Evolutionary conservation across 2,113 vertebrate genomes (phyloP).

Genomic region (Circaetus gallicus): DNA sequence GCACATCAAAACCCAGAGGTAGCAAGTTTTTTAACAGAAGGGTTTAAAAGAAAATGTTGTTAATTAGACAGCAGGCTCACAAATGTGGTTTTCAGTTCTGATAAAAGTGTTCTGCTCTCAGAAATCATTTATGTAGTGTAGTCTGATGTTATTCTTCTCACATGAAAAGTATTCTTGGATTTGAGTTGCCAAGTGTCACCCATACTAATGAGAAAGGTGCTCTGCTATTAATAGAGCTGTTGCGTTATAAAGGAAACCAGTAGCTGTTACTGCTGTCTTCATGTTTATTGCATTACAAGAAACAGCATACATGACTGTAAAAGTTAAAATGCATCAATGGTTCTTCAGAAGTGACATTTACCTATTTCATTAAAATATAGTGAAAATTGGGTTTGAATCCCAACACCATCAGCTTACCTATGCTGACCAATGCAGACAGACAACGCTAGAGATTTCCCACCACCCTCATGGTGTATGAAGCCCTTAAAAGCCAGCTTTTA

Average conservation of each 20-base stretch:
- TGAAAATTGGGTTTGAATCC: not conserved
- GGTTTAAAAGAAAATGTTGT: not conserved
- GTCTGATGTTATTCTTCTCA: not conserved
- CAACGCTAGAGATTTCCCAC: not conserved
- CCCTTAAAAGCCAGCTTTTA: not conserved
- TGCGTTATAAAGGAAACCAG: not conserved
- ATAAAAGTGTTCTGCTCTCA: not conserved
- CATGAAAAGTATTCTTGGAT: not conserved
- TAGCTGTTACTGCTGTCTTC: not conserved
- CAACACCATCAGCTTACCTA: not conserved
- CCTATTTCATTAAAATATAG: not conserved
- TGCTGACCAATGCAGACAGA: not conserved
- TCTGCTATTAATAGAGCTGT: not conserved
- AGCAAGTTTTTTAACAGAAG: not conserved
- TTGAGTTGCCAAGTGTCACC: not conserved
- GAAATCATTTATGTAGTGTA: not conserved
- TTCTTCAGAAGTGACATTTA: not conserved
- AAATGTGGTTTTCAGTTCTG: not conserved
- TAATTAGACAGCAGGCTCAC: conserved; percentile 2
- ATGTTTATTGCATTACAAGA: not conserved
- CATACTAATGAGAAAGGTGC: not conserved
- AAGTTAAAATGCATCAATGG: not conserved
- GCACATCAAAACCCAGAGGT: conserved; percentile 21
- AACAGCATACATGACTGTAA: not conserved
- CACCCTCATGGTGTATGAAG: not conserved